A percentile compares a stretch with the other conserved stretches of the same genome.
phyloP scores from a whole-genome alignment of 1,140 invertebrate species.

The Dendroctonus ponderosae region DNA sequence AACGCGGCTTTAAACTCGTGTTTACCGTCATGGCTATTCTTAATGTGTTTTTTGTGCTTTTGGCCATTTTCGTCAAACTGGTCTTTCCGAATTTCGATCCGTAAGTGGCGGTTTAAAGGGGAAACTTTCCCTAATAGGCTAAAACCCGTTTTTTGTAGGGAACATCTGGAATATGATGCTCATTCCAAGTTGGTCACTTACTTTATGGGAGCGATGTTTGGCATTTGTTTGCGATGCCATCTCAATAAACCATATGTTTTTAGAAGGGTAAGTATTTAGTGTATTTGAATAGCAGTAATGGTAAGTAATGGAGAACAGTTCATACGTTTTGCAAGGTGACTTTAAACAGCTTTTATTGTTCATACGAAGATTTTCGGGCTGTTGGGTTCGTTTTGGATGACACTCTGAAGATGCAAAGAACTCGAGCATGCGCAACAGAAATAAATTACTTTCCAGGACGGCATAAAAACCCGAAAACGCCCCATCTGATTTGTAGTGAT shows the following conservation, averaged over 20 bases:
- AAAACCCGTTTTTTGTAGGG: conserved; percentile 3
- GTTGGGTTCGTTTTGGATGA: too few species aligned
- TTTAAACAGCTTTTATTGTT: too few species aligned
- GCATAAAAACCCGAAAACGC: too few species aligned
- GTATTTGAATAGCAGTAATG: too few species aligned
- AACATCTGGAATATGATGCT: conserved; percentile 36
- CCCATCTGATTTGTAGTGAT: too few species aligned
- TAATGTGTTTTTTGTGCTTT: conserved; percentile 35
- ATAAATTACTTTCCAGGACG: too few species aligned
- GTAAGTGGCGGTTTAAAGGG: conserved; percentile 28
- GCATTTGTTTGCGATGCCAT: conserved; percentile 29
- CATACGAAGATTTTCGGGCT: too few species aligned
- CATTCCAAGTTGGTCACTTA: conserved; percentile 41
- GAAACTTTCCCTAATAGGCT: too few species aligned
- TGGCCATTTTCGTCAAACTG: conserved; percentile 37
- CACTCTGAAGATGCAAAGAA: too few species aligned
- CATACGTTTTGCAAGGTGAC: too few species aligned
- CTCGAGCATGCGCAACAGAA: too few species aligned
- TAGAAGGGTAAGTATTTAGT: conserved; percentile 21
- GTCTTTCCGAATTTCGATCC: conserved; percentile 28
- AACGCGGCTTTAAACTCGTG: conserved; percentile 25
- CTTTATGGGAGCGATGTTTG: conserved; percentile 40
- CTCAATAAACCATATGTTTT: conserved; percentile 34
- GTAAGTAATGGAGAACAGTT: too few species aligned
- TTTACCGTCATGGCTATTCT: conserved; percentile 27